Conservation (phyloP, 1,140 invertebrate genomes). For the Tetraneura akinire region DNA sequence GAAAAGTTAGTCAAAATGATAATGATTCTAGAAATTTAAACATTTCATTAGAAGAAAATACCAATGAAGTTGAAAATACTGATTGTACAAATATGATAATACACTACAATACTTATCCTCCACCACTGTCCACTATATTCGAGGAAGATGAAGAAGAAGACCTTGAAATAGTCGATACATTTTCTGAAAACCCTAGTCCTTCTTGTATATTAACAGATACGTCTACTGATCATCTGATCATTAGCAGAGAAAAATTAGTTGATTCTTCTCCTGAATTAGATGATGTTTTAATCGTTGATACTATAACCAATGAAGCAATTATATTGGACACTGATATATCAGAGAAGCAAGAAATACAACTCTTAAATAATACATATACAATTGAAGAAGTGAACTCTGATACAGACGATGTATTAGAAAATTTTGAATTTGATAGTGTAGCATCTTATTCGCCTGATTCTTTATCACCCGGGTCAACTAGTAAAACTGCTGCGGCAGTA, state of each 20-base stretch:
- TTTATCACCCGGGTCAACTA: conserved; percentile 54
- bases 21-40: conserved; percentile 48
- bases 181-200: conserved; percentile 39
- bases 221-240: conserved; percentile 33
- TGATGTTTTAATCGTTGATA: conserved; percentile 64
- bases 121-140: conserved; percentile 67
- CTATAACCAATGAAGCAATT: conserved; percentile 62
- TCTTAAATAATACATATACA: conserved; percentile 46
- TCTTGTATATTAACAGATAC: conserved; percentile 39
- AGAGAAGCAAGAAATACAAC: conserved; percentile 39
- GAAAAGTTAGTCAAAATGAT: conserved; percentile 30
- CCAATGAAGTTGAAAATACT: not conserved
- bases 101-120: conserved; percentile 54
- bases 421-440: conserved; percentile 47
- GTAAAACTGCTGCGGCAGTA: conserved; percentile 51
- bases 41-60: conserved; percentile 33
- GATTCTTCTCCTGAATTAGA: conserved; percentile 53
- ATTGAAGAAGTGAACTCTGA: conserved; percentile 58
- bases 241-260: conserved; percentile 38
- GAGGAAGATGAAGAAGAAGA: conserved; percentile 61
- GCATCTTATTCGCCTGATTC: conserved; percentile 55
- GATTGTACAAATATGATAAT: conserved; percentile 53
- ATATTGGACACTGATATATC: conserved; percentile 52
- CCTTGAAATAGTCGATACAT: conserved; percentile 51
- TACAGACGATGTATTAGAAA: conserved; percentile 52